Evolutionary conservation across 2,888 invertebrate genomes (phyloP).

Genomic region (Mesorhabditis sp.): DNA sequence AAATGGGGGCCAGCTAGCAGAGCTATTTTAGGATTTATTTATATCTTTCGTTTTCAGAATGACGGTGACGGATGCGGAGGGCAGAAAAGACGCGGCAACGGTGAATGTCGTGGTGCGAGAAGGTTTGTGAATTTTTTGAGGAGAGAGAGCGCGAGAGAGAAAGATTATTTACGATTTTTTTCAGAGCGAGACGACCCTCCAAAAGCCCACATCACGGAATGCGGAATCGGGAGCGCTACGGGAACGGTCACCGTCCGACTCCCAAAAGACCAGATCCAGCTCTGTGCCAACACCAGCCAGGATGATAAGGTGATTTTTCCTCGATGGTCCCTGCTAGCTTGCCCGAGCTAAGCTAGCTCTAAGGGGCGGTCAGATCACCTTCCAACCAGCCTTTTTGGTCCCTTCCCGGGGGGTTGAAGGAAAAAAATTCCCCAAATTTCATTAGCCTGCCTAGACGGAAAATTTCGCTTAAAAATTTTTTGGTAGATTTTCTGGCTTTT

Average conservation of each 20-base stretch:
- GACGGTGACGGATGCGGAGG: background rate
- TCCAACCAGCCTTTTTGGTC: too few species aligned
- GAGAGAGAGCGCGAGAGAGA: too few species aligned
- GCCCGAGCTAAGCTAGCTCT: too few species aligned
- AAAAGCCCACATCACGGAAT: slow-evolving; percentile 21
- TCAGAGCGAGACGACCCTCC: slow-evolving; percentile 28
- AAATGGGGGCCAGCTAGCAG: too few species aligned
- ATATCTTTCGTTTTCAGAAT: background rate
- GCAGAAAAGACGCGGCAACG: background rate
- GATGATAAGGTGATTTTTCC: slow-evolving; percentile 20
- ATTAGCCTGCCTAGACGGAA: too few species aligned
- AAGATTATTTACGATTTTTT: too few species aligned
- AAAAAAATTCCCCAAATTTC: too few species aligned
- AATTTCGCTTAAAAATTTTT: too few species aligned
- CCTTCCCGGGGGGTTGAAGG: too few species aligned
- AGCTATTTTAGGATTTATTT: too few species aligned
- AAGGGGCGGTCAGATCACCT: too few species aligned
- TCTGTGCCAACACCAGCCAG: slow-evolving; percentile 24
- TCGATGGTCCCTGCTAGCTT: background rate
- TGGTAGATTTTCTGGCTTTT: too few species aligned
- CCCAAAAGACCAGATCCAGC: slow-evolving; percentile 18
- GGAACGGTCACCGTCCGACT: slow-evolving; percentile 25
- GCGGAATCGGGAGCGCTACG: slow-evolving; percentile 16
- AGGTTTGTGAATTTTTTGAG: background rate
- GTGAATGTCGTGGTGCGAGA: background rate